Evolutionary conservation across 64 coral and sea anemone species (phyloP), one percentile per base, ranked within the genome.

Genomic region (Pachyseris speciosa): DNA sequence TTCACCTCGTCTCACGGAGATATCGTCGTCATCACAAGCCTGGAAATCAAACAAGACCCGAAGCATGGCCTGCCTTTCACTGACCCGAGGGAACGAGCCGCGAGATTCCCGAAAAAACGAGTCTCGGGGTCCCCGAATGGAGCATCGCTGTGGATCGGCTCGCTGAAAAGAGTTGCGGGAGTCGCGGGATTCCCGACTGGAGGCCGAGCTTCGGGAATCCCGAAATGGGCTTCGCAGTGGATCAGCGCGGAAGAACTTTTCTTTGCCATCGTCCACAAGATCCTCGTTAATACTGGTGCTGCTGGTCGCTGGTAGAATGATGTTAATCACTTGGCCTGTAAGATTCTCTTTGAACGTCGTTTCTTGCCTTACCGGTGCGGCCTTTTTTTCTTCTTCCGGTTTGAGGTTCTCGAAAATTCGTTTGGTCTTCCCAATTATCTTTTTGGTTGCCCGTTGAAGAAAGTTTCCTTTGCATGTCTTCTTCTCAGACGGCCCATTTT

Each of bases 31-130:
- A 9, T 89, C 91, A 72, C 78, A 89, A 3, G 95, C 95, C 50
- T 84, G 43, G 45, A 96, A 96, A 44, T 93, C 91, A 50, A 92
- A 96, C 24, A 96, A 77, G 84, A 96, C 95, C 15, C 77, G 51
- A 5, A 81, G 53, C 77, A 81, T 81, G 30, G 36, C 33, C 32
- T 81, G 77, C 40, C 53, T 81, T 27, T 81, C 53, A 40, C 34
- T 57, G 55, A 81, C 17, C 51, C 77, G 53, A 15, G 77, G 36
- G 34, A 61, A 26, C 1, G 55, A 25, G 19, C 34, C 77, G 2
- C 77, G 77, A 33, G 77, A 63, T 63, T 60, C 77, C 4, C 19
- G 51, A 81, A 81, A 71, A 16, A 71, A 36, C 32, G 67, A 38
- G 34, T 71, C 34, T 6, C 67, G 67, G 12, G 34, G 67, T 37